Conservation (phyloP, 2,888 invertebrate species). For the Cerceris rybyensis region DNA sequence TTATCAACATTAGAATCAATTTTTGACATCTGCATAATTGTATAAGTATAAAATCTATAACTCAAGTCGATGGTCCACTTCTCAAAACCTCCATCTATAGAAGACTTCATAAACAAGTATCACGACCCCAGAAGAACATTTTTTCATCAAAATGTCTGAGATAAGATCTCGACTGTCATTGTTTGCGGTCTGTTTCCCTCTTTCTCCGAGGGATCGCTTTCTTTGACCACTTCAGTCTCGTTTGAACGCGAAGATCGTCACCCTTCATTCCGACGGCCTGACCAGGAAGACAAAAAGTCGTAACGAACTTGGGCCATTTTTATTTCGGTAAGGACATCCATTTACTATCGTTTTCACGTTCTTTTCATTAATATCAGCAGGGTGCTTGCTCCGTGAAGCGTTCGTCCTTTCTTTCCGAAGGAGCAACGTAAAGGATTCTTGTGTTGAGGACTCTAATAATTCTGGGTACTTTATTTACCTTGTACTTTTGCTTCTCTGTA, state of each 20-base stretch:
- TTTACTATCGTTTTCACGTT: conserved; percentile 15
- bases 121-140: background rate
- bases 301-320: conserved; percentile 13
- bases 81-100: too few relatives aligned
- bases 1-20: too few relatives aligned
- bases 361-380: conserved; percentile 27
- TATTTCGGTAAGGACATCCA: conserved; percentile 11
- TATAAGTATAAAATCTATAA: too few relatives aligned
- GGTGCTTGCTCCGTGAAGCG: background rate
- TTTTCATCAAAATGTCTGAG: background rate
- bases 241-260: background rate
- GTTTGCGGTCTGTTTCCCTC: background rate
- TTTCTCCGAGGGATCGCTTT: conserved; percentile 6
- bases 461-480: too few relatives aligned
- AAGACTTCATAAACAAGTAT: background rate
- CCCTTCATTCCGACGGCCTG: background rate
- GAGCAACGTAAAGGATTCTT: conserved; percentile 1
- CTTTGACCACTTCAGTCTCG: background rate
- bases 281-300: conserved; percentile 6
- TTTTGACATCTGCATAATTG: too few relatives aligned
- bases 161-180: background rate
- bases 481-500: too few relatives aligned
- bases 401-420: conserved; percentile 4
- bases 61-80: too few relatives aligned
- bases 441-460: too few relatives aligned